Evolutionary conservation across 1,140 invertebrate species (phyloP), one percentile per base, ranked within the genome.

Genomic region (Magallana angulata): DNA sequence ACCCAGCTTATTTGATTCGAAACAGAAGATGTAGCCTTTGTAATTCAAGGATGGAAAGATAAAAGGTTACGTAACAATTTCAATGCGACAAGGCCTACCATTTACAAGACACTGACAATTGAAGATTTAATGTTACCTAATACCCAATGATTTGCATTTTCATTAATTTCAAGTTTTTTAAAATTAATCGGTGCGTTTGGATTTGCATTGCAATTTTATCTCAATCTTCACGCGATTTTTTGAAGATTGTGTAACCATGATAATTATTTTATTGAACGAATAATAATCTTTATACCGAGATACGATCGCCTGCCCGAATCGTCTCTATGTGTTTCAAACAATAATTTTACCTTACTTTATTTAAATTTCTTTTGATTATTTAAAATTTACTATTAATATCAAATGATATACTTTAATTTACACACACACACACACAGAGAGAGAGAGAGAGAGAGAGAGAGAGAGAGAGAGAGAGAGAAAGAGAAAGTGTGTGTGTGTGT

Each of bases 51-150:
- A 36, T 76, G 12, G 36, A 62, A 1, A 76, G 11, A 76, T 76
- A 11, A 76, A 76, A 76, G 14, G 68, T 76, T 36, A 3, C 6
- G 18, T 30, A 76, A 76, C 4, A 11, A 18, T 30, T 30, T 76
- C 9, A 36, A 76, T 30, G 12, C 11, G 11, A 30, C 68, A 30
- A 36, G 24, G 36, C 36, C 36, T 48, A 48, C 36, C 36, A 48
- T 48, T 48, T 48, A 48, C 36, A 48, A 48, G 5, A 48, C 36
- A 48, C 5, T 48, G 36, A 48, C 36, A 48, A 24, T 24, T 48
- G 36, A 48, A 48, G 5, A 76, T 76, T 30, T 76, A 30, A 36
- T 76, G 24, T 76, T 76, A 76, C 68, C 68, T 76, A 76, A 76
- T 76, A 71, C 11, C 1, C 36, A 8, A 36, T 76, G 68, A 76